Evolutionary conservation across 2,113 vertebrate species (phyloP).

Genomic region (Osmerus eperlanus): DNA sequence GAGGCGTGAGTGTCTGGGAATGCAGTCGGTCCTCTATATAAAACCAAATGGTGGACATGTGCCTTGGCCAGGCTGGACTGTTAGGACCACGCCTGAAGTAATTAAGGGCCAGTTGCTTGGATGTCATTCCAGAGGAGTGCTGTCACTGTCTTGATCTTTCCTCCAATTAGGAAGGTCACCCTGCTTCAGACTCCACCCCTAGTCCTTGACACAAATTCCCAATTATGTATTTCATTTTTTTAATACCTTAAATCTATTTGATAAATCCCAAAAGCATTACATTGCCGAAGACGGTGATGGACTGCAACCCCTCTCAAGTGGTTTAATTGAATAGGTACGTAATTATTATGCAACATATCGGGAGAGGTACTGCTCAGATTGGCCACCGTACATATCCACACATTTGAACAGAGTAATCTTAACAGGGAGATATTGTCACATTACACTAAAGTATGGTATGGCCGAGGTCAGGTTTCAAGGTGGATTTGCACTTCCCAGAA

Average conservation of each 20-base stretch:
- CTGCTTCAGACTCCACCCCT: neutral
- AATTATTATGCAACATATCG: too few species aligned
- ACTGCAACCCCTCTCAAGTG: too few species aligned
- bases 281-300: too few species aligned
- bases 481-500: slow-evolving; percentile 6
- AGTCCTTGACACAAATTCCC: neutral
- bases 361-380: too few species aligned
- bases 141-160: slow-evolving; percentile 35
- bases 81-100: slow-evolving; percentile 41
- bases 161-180: slow-evolving; percentile 18
- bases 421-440: neutral
- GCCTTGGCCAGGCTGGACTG: slow-evolving; percentile 17
- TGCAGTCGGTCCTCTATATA: slow-evolving; percentile 28
- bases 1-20: slow-evolving; percentile 54
- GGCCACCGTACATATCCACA: neutral
- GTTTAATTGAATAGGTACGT: too few species aligned
- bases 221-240: neutral
- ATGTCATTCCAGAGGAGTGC: slow-evolving; percentile 38
- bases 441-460: neutral
- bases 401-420: neutral
- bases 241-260: too few species aligned
- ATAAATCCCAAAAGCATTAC: too few species aligned
- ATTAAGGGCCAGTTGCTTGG: slow-evolving; percentile 41
- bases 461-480: neutral
- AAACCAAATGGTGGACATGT: slow-evolving; percentile 4